Evolutionary conservation across 2,888 invertebrate species (phyloP).

Genomic region (Uloborus plumipes): DNA sequence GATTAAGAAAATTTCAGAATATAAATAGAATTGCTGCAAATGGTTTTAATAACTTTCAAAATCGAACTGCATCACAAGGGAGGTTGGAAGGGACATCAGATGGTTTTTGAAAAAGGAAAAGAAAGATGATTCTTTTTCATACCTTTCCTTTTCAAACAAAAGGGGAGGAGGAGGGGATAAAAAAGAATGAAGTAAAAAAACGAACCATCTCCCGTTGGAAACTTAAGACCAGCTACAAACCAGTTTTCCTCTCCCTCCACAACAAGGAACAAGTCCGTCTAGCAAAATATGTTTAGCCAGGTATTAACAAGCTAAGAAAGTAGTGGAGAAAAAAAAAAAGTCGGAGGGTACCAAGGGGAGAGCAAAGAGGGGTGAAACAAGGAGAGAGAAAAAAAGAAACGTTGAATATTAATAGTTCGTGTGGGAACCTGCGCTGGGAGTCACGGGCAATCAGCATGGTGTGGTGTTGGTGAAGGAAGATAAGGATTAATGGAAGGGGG

Average conservation of each 20-base stretch:
- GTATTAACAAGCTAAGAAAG: constrained; percentile 14
- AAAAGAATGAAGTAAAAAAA: background rate
- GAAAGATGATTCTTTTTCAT: background rate
- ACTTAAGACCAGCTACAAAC: constrained; percentile 30
- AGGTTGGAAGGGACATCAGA: too few relatives aligned
- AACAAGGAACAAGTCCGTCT: constrained; percentile 13
- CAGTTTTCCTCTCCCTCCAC: constrained; percentile 23
- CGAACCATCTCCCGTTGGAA: background rate
- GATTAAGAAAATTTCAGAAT: too few relatives aligned
- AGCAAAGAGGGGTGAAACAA: constrained; percentile 2
- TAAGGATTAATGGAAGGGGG: constrained; percentile 5
- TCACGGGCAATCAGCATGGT: constrained; percentile 34
- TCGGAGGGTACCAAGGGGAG: constrained; percentile 2
- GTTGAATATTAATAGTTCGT: constrained; percentile 43
- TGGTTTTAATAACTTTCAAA: too few relatives aligned
- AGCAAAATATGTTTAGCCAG: background rate
- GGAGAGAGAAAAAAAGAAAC: constrained; percentile 17
- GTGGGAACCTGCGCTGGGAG: constrained; percentile 33
- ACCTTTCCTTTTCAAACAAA: background rate
- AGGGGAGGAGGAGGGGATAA: background rate
- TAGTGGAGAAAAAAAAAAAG: constrained; percentile 16
- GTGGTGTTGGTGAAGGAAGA: constrained; percentile 7
- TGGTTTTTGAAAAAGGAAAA: background rate
- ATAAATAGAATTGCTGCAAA: too few relatives aligned
- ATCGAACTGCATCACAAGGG: too few relatives aligned